Evolutionary conservation across 2,888 invertebrate species (phyloP).

Genomic region (Choreutis nemorana): DNA sequence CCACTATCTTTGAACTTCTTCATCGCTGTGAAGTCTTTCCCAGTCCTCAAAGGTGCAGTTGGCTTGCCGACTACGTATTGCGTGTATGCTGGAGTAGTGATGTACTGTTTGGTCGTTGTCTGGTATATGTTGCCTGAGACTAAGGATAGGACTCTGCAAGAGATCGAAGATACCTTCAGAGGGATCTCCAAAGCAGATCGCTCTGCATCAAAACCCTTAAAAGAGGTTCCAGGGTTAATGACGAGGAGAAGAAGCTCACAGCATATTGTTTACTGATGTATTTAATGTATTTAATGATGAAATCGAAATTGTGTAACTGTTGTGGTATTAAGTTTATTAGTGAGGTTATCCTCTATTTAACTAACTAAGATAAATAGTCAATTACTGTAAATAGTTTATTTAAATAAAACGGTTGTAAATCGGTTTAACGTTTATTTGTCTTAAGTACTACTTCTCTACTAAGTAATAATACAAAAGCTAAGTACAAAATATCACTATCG

Average conservation of each 20-base stretch:
- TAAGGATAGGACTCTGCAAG: slow-evolving; percentile 69
- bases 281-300: no score
- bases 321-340: no score
- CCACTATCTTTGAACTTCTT: slow-evolving; percentile 72
- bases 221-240: slow-evolving; percentile 20
- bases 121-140: slow-evolving; percentile 73
- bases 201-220: slow-evolving; percentile 22
- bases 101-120: slow-evolving; percentile 56
- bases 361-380: no score
- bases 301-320: no score
- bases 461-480: no score
- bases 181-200: slow-evolving; percentile 26
- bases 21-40: slow-evolving; percentile 71
- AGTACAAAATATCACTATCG: no score
- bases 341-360: no score
- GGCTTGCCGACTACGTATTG: slow-evolving; percentile 68
- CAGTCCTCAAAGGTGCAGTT: slow-evolving; percentile 55
- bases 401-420: no score
- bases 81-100: slow-evolving; percentile 65
- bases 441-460: no score
- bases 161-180: slow-evolving; percentile 69
- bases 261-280: slow-evolving; percentile 47
- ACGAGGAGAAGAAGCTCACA: slow-evolving; percentile 44
- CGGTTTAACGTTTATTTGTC: no score
- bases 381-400: no score